These are phyloP conservation scores for Numenius phaeopus DNA, from an alignment of 2,797 vertebrate species.

Conservation along the genomic window DNA sequence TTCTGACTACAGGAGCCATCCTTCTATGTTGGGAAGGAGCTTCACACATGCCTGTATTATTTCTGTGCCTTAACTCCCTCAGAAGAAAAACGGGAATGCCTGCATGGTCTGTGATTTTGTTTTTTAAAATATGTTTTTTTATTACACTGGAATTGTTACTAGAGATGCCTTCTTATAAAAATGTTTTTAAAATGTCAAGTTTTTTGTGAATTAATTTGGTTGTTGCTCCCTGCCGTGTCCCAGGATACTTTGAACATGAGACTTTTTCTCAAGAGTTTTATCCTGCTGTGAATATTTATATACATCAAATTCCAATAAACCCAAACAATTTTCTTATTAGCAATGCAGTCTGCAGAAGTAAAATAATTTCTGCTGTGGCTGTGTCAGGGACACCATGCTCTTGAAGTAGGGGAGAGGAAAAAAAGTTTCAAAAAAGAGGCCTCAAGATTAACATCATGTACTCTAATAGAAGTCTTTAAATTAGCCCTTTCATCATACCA, in stretches of 20 bases:
- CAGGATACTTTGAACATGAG: slow-evolving; percentile 11
- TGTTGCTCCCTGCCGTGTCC: background rate
- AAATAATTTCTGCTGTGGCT: slow-evolving; percentile 23
- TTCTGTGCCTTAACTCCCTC: background rate
- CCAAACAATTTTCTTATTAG: slow-evolving; percentile 37
- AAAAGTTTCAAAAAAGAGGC: background rate
- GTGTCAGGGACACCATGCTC: background rate
- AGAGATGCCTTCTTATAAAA: background rate
- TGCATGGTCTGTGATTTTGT: background rate
- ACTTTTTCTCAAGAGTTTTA: background rate
- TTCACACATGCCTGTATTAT: background rate
- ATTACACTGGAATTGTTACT: background rate
- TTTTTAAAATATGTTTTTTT: background rate
- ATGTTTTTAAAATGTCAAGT: background rate
- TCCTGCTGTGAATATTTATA: slow-evolving; percentile 38
- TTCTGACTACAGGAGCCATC: background rate
- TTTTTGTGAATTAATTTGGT: slow-evolving; percentile 27
- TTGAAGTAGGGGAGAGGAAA: background rate
- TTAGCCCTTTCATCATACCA: background rate
- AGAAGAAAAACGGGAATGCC: background rate
- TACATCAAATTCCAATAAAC: slow-evolving; percentile 28
- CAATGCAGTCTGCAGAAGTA: slow-evolving; percentile 1
- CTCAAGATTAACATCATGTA: background rate
- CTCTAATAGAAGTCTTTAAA: background rate
- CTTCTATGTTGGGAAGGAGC: background rate